Conservation (phyloP, 2,113 vertebrate species). For the Otocyon megalotis region DNA sequence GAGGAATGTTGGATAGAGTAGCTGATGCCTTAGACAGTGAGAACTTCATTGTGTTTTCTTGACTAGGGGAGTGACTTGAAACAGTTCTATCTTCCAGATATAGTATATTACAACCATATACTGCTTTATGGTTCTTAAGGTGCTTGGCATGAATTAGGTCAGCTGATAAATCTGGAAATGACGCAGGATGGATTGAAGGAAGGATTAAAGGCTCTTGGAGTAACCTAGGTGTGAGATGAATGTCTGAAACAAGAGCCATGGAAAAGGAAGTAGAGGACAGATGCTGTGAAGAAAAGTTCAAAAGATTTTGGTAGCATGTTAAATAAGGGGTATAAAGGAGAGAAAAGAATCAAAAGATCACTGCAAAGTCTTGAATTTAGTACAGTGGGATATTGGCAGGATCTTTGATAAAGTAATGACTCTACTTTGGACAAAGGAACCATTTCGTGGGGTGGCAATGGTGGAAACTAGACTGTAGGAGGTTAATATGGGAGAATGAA, state of each 20-base stretch:
- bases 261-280: not conserved
- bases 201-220: not conserved
- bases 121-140: not conserved
- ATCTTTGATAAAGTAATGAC: not conserved
- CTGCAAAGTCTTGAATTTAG: not conserved
- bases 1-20: not conserved
- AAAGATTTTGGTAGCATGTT: not conserved
- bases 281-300: not conserved
- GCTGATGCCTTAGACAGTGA: not conserved
- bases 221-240: not conserved
- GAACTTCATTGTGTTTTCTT: conserved; percentile 25
- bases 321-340: not conserved
- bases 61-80: not conserved
- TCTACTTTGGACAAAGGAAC: not conserved
- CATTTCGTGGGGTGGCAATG: not conserved
- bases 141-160: not conserved
- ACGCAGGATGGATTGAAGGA: not conserved
- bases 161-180: not conserved
- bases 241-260: not conserved
- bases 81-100: conserved; percentile 26
- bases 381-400: not conserved
- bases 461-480: not conserved
- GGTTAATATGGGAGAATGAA: not conserved
- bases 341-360: not conserved
- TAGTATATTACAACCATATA: not conserved